Base-by-base conservation (phyloP, 2,113 vertebrate genomes). In the Calypte anna region DNA sequence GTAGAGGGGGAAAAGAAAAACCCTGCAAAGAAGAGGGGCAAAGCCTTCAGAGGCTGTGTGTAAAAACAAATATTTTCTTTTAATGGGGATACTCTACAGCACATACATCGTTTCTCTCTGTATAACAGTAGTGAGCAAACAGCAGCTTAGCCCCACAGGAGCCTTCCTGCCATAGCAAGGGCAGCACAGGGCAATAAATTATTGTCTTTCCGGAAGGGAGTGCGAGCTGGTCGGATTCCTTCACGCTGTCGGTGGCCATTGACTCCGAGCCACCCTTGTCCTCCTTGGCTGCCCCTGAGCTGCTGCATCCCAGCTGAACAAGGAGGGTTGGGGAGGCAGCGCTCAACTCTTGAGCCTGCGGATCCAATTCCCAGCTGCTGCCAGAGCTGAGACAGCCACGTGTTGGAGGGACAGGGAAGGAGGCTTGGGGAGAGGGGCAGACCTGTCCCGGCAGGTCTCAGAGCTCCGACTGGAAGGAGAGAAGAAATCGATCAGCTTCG, bases 231-330 rank as follows among this genome's bases (percentile, higher is more conserved):
- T 36, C 43, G 6, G 25, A 24, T 94, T 86, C 85, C 85, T 83
- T 66, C 51, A 4, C 0, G 4, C 55, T 68, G 6, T 51, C 5
- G 0, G 61, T 23, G 86, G 75, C 75, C 0, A 0, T 61, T 2
- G 40, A 8, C 86, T 75, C 68, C 0, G 1, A 84, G 94, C 46
- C 3, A 36, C 72, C 88, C 64, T 91, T 74, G 59, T 24, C 28
- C 72, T 55, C 73, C 85, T 73, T 21, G 62, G 74, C 80, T 44
- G 66, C 31, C 69, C n/a, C 40, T 46, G 69, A 15, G 0, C 0
- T 2, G 16, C 58, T 48, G 15, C 53, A 48, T 62, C 78, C 7
- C 59, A 44, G 82, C 73, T n/a, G 50, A 43, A 36, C 81, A 51
- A 85, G 1, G 3, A 33, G 63, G 55, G 6, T 4, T 27, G 7